Evolutionary conservation across 2,797 vertebrate species (phyloP).

Genomic region (Bradypodion ventrale): DNA sequence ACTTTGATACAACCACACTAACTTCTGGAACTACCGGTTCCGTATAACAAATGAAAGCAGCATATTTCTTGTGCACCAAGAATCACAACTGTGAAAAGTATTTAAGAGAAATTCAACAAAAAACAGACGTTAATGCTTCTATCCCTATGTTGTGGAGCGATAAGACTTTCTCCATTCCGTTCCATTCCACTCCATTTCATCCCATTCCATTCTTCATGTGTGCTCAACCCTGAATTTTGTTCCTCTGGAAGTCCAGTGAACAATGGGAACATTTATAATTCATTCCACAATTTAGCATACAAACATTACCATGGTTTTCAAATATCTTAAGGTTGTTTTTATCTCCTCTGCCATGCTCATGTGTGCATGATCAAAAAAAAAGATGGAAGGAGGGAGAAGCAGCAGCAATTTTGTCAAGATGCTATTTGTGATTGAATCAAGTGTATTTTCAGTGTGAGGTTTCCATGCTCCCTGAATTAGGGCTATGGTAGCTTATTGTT

Average conservation of each 20-base stretch:
- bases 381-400: neutral
- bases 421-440: neutral
- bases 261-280: neutral
- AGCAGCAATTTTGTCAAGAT: neutral
- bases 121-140: neutral
- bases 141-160: neutral
- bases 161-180: neutral
- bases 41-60: neutral
- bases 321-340: neutral
- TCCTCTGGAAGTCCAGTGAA: neutral
- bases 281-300: neutral
- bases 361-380: too few species aligned
- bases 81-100: neutral
- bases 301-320: neutral
- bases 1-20: neutral
- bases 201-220: neutral
- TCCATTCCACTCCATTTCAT: neutral
- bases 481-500: too few species aligned
- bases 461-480: too few species aligned
- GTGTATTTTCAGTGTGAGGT: neutral
- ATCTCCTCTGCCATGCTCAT: neutral
- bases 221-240: neutral
- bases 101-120: slow-evolving; percentile 6
- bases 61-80: neutral
- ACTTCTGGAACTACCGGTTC: neutral